phyloP scores from a whole-genome alignment of 1,140 invertebrate genomes.

The Drosophila takahashii region DNA sequence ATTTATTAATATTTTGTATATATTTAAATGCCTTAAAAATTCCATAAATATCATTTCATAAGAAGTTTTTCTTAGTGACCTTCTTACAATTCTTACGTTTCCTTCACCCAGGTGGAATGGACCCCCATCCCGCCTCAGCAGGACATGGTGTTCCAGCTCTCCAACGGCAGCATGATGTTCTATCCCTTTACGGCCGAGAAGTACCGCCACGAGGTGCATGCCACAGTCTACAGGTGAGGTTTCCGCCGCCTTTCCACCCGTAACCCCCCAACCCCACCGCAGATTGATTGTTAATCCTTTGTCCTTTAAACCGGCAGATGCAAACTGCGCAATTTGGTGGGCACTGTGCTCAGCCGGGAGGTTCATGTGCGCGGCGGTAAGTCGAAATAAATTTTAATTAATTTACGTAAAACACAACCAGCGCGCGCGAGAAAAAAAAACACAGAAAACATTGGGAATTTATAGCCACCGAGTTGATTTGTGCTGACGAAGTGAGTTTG shows the following conservation, averaged over 20 bases:
- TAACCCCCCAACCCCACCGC: constrained; percentile 1
- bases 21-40: neutral
- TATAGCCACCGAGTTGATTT: constrained; percentile 71
- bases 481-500: constrained; percentile 68
- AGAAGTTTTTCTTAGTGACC: neutral
- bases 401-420: constrained; percentile 58
- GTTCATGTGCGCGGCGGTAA: constrained; percentile 94
- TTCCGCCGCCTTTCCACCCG: neutral
- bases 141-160: constrained; percentile 90
- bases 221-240: constrained; percentile 88
- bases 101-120: constrained; percentile 89
- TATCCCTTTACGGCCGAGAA: constrained; percentile 91
- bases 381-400: constrained; percentile 74
- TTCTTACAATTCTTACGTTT: constrained; percentile 1
- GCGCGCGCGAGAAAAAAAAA: constrained; percentile 1
- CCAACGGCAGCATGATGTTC: constrained; percentile 93
- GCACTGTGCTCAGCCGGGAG: constrained; percentile 92
- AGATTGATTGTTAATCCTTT: constrained; percentile 41
- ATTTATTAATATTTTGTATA: neutral
- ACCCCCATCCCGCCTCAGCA: constrained; percentile 87
- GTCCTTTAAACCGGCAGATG: constrained; percentile 86
- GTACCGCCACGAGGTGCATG: constrained; percentile 93
- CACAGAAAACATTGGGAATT: constrained; percentile 37
- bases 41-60: neutral
- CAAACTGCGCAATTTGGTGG: constrained; percentile 90